These are phyloP conservation scores for Caenorhabditis sp. DNA, from an alignment of 2,888 invertebrate genomes.

Conservation along the genomic window DNA sequence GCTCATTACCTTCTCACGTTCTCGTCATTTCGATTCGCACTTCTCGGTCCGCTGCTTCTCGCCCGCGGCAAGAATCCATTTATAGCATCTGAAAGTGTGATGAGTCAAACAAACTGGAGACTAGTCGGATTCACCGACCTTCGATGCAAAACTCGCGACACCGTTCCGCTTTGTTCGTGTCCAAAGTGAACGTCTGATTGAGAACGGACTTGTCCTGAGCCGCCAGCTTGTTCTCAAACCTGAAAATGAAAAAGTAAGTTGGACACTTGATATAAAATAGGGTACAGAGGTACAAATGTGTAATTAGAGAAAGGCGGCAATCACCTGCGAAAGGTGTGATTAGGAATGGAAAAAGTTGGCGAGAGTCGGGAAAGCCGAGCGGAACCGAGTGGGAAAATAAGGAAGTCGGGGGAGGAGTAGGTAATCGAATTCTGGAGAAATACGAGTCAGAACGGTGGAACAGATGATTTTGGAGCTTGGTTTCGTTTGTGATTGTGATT, in stretches of 20 bases:
- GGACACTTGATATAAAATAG: background rate
- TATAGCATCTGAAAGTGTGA: constrained; percentile 59
- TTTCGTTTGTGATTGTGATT: no score
- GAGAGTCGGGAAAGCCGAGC: background rate
- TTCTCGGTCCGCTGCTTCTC: constrained; percentile 63
- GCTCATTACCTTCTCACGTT: constrained; percentile 52
- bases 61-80: constrained; percentile 62
- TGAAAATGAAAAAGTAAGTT: constrained; percentile 7
- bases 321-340: constrained; percentile 16
- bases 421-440: constrained; percentile 7
- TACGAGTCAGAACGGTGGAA: background rate
- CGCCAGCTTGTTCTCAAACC: constrained; percentile 63
- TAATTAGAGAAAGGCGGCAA: background rate
- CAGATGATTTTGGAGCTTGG: no score
- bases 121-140: constrained; percentile 30
- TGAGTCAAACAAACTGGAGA: background rate
- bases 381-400: constrained; percentile 6
- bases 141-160: constrained; percentile 58
- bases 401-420: constrained; percentile 1
- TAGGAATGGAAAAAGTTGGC: background rate
- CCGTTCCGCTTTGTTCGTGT: constrained; percentile 57
- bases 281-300: background rate
- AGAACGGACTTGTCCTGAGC: constrained; percentile 61
- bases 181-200: constrained; percentile 62
- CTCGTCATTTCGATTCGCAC: constrained; percentile 30